Base-by-base conservation (phyloP, 2,113 vertebrate species). In the Odontesthes bonariensis region DNA sequence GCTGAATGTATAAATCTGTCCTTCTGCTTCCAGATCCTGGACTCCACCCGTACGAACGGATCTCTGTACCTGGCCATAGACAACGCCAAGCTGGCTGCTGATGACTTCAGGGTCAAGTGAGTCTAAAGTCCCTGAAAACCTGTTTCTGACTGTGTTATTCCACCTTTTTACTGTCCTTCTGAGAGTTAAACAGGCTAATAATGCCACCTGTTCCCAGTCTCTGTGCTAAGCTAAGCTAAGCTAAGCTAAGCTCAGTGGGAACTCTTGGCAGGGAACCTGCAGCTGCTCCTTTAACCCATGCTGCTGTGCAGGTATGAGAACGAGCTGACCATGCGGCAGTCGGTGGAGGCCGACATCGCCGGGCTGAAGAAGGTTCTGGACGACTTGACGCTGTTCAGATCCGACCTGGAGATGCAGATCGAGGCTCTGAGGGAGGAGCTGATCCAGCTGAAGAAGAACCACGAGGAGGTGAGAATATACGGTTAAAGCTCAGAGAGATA, bases 31-130 rank as follows among this genome's bases (percentile, higher is more conserved):
- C 72, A 96, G 96, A 89, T 95, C 66, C 32, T 89, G 0, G 32
- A 62, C 0, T 89, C 92, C 56, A 90, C 89, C 35, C 7, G 52
- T 0, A 35, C 51, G 0, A 96, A 96, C 0, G 93, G 90, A 38
- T 77, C 80, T n/a, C 78, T 95, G 49, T 76, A 92, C 0, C 86
- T 94, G 40, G 68, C 88, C 2, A 86, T 94, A 0, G 95, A 96
- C 31, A 95, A 96, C 0, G 93, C 94, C 73, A 94, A 94, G 64
- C 90, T 96, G 81, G 94, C 95, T 2, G 82, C 92, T 0, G 95
- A 96, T 3, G 95, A 95, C 88, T 96, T 96, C 87, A 92, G 61
- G 75, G 79, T 93, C 52, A 95, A 95, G 95, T 95, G 49, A 87
- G 88, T 73, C 8, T 3, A 22, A 54, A 27, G 3, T 27, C 2